Base-by-base conservation (phyloP, 1,140 invertebrate genomes). In the Nephotettix cincticeps region DNA sequence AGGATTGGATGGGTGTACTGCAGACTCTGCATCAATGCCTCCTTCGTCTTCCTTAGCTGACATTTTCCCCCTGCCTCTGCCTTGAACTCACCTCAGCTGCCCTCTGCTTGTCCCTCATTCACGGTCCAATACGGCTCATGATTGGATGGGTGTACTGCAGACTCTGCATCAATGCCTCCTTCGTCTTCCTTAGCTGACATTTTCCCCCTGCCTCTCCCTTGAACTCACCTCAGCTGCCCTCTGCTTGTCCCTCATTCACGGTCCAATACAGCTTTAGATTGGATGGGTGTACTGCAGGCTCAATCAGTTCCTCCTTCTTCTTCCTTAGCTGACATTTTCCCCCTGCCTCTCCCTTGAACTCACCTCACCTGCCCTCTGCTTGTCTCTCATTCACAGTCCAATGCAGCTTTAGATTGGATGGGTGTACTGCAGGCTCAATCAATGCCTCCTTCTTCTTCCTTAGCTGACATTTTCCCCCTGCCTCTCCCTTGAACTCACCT, bases 381-480 rank as follows among this genome's bases (percentile, higher is more conserved):
- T 86, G 72, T 90, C 87, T 30, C 89, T 83, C 76, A 94, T 84
- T 93, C 93, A 96, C 0, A 90, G 87, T 3, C 84, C 84, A 58
- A 95, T 92, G 28, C 91, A 82, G 1, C 92, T 93, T 63, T 93
- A 80, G 9, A 95, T 89, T 0, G 92, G 91, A 83, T 93, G 88
- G 51, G 86, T 85, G 68, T 86, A 86, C 72, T 88, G 82, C 68
- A 94, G 84, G 73, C 87, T 84, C 70, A 82, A 86, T 83, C 1
- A 92, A 76, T 56, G 84, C 83, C 68, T 90, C 86, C 74, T 89
- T 89, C 14, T 85, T 86, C 74, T 86, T 85, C 17, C 83, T 82
- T 43, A 91, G 84, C 77, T 93, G 91, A 73, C 86, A 84, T 78
- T 92, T 89, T 92, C 76, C 92, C 89, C 9, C 93, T 87, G 1